These are phyloP conservation scores for Steinernema carpocapsae DNA, from an alignment of 2,888 invertebrate species.

Conservation along the genomic window DNA sequence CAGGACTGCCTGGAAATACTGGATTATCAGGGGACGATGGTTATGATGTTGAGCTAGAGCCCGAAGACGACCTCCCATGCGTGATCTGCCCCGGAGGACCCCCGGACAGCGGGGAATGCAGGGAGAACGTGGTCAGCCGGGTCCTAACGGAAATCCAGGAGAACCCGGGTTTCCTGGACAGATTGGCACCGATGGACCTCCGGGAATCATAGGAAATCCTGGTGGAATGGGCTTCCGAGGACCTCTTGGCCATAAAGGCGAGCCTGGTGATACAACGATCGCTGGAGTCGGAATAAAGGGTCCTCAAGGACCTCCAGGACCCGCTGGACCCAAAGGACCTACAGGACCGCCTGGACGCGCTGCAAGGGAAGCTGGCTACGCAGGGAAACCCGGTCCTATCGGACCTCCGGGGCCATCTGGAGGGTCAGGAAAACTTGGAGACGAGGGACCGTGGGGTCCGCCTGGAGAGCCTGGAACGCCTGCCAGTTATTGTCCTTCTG, in stretches of 20 bases:
- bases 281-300: constrained; percentile 66
- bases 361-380: constrained; percentile 37
- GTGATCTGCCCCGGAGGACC: constrained; percentile 68
- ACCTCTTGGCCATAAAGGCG: constrained; percentile 55
- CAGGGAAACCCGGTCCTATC: constrained; percentile 58
- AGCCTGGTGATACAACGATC: constrained; percentile 57
- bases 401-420: constrained; percentile 60
- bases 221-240: constrained; percentile 52
- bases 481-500: constrained; percentile 62
- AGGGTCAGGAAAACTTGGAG: constrained; percentile 54
- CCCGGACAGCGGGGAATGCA: constrained; percentile 56
- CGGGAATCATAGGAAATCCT: constrained; percentile 58
- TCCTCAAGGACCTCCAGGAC: constrained; percentile 64
- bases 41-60: constrained; percentile 65
- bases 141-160: constrained; percentile 68
- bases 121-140: constrained; percentile 42
- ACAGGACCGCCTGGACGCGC: constrained; percentile 39
- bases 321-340: constrained; percentile 49
- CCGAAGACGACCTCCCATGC: constrained; percentile 66
- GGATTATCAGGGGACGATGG: constrained; percentile 64
- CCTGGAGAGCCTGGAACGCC: constrained; percentile 66
- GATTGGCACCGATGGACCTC: constrained; percentile 57
- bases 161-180: constrained; percentile 55
- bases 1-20: constrained; percentile 42
- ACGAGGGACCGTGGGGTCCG: constrained; percentile 61